Base-by-base conservation (phyloP, 2,113 vertebrate species). In the Asarcornis scutulata region DNA sequence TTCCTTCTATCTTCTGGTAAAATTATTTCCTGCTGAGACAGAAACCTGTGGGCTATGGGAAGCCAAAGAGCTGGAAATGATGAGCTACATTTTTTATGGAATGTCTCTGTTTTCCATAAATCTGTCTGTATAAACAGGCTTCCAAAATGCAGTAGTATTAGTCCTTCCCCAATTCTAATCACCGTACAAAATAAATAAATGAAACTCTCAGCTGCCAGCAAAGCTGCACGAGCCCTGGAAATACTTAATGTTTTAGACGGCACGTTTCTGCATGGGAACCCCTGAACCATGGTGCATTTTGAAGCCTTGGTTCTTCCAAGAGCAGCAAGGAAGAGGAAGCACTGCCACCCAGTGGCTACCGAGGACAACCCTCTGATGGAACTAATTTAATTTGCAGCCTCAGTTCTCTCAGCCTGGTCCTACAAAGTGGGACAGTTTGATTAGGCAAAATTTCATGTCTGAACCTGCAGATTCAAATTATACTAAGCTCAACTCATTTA, bases 301-400 rank as follows among this genome's bases (percentile, higher is more conserved):
- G 44, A 6, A 31, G 58, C 40, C 6, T 0, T 22, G 5, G 40
- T 50, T 15, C 11, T 3, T 6, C n/a, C n/a, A 2, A 13, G 21
- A 21, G 31, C 31, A 3, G 59, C 13, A 21, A 38, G 7, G 46
- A 20, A 32, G 42, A 67, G 75, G 22, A 14, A 68, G 46, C 48
- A 32, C 91, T 75, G 91, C 85, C 62, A 16, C 80, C 80, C 55
- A 7, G 80, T 29, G 67, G 46, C n/a, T 3, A 25, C 26, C 5
- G 14, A 42, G 12, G 9, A 10, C 60, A 40, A 21, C 31, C 40
- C 18, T 8, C 50, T 12, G 29, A 22, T 27, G 38, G 31, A n/a
- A 80, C 38, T 27, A 27, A 42, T 15, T 9, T 1, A 27, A 42
- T 15, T 9, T 1, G 50, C 7, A 22, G 20, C 38, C 50, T 38